Evolutionary conservation across 2,888 invertebrate species (phyloP).

Genomic region (Lasioglossum malachurum): DNA sequence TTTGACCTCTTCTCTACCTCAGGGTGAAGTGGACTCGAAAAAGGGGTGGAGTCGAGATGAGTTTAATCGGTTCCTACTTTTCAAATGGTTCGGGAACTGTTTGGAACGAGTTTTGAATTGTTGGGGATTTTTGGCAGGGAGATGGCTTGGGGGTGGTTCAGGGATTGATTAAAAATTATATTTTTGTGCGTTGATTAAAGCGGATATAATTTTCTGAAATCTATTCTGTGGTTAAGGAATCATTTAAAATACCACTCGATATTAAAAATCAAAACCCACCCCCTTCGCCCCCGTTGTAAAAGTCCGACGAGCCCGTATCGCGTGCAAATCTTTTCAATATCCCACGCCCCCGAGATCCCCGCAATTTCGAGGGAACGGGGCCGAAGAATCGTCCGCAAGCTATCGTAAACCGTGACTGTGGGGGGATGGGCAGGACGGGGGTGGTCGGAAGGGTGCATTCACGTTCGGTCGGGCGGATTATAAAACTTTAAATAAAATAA

Average conservation of each 20-base stretch:
- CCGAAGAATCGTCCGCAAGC: not conserved
- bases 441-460: slow-evolving; percentile 21
- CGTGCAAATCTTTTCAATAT: slow-evolving; percentile 17
- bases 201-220: not conserved
- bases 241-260: not conserved
- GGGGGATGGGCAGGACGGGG: not conserved
- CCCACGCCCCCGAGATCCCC: not conserved
- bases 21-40: not conserved
- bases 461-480: slow-evolving; percentile 66
- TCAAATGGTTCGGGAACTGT: too few species aligned
- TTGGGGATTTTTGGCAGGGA: too few species aligned
- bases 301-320: not conserved
- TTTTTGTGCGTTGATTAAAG: not conserved
- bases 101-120: not conserved
- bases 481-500: slow-evolving; percentile 82
- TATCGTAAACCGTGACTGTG: slow-evolving; percentile 25
- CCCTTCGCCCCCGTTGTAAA: not conserved
- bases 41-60: not conserved
- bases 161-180: too few species aligned
- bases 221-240: not conserved
- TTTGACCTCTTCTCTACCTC: not conserved
- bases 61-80: not conserved
- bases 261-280: not conserved
- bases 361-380: slow-evolving; percentile 8
- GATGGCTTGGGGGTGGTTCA: not conserved